phyloP scores from a whole-genome alignment of 2,113 vertebrate species.

The Centrocercus urophasianus region DNA sequence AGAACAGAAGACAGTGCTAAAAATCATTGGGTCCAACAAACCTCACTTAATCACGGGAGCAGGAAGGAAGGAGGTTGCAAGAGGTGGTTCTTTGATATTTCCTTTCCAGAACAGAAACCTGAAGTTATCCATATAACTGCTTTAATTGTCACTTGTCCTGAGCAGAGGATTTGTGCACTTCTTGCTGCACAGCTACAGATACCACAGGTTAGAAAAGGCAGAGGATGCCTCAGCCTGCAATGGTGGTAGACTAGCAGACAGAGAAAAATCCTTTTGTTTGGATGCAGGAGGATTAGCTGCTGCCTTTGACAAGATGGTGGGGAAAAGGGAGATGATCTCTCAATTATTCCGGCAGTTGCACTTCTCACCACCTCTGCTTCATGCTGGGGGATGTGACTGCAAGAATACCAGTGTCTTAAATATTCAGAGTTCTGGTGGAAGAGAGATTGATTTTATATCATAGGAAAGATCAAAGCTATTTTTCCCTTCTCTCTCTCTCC shows the following conservation, averaged over 20 bases:
- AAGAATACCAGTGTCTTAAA: neutral
- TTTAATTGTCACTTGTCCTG: neutral
- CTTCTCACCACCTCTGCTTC: neutral
- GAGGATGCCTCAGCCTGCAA: neutral
- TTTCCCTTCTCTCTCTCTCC: neutral
- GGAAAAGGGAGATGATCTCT: neutral
- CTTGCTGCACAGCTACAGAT: constrained; percentile 12
- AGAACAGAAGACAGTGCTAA: neutral
- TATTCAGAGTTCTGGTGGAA: neutral
- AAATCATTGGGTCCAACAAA: neutral
- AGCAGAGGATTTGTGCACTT: neutral
- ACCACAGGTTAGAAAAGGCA: neutral
- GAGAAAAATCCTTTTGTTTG: neutral
- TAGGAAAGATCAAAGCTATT: neutral
- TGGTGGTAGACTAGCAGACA: neutral
- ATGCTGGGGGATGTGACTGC: neutral
- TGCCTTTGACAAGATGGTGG: neutral
- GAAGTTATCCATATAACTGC: neutral
- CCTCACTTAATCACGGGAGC: neutral
- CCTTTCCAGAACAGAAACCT: neutral
- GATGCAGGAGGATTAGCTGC: neutral
- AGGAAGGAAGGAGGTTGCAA: neutral
- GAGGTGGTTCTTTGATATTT: neutral
- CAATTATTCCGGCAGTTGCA: neutral
- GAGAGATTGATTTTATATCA: neutral